These are phyloP conservation scores for Clistopyga incitator DNA, from an alignment of 2,888 invertebrate genomes.

Conservation along the genomic window DNA sequence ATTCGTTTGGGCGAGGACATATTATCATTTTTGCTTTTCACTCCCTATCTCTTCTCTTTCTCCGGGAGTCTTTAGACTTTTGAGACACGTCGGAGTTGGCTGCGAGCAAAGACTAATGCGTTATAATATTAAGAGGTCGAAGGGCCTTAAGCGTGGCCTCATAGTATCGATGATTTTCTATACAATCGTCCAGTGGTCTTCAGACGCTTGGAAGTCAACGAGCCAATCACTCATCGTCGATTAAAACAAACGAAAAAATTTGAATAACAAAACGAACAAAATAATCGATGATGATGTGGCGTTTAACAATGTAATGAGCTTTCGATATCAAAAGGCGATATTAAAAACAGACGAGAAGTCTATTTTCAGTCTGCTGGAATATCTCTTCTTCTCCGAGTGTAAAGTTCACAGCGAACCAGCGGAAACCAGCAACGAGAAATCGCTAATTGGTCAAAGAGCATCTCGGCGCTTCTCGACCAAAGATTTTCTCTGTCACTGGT, in stretches of 20 bases:
- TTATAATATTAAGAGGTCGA: slow-evolving; percentile 14
- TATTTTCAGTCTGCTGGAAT: slow-evolving; percentile 16
- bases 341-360: not conserved
- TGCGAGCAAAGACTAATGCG: not conserved
- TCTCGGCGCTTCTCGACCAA: slow-evolving; percentile 46
- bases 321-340: slow-evolving; percentile 7
- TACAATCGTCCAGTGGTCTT: slow-evolving; percentile 3
- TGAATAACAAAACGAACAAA: not conserved
- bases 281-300: slow-evolving; percentile 20
- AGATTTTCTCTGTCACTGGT: not conserved
- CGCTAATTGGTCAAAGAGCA: slow-evolving; percentile 56
- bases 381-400: slow-evolving; percentile 60
- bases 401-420: slow-evolving; percentile 73
- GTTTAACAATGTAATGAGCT: slow-evolving; percentile 32
- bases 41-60: slow-evolving; percentile 7
- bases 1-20: not conserved
- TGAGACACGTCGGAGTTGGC: not conserved
- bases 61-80: not conserved
- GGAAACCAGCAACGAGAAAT: slow-evolving; percentile 59
- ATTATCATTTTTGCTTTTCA: slow-evolving; percentile 28
- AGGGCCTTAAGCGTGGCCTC: slow-evolving; percentile 33
- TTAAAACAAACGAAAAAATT: not conserved
- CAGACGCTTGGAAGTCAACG: not conserved
- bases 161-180: slow-evolving; percentile 21
- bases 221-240: not conserved